Evolutionary conservation across 2,797 vertebrate species (phyloP).

Genomic region (Pterois miles): DNA sequence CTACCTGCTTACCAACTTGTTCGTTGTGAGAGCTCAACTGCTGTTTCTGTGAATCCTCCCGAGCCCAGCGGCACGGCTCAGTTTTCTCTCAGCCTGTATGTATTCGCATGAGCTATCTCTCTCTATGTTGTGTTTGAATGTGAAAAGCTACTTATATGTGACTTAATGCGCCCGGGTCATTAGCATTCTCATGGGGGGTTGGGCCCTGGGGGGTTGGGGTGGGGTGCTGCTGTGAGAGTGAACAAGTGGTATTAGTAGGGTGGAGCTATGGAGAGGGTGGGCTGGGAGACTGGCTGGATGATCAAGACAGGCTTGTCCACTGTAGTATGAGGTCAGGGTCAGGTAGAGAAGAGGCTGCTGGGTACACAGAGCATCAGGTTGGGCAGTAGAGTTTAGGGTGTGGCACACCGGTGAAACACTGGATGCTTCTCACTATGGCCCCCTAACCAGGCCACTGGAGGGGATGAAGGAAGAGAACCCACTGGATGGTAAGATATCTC

Average conservation of each 20-base stretch:
- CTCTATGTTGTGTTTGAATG: slow-evolving; percentile 78
- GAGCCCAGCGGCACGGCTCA: neutral
- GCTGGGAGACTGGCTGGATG: slow-evolving; percentile 8
- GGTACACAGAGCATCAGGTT: neutral
- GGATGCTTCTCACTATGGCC: slow-evolving; percentile 63
- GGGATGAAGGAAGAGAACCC: slow-evolving; percentile 81
- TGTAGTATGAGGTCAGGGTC: slow-evolving; percentile 19
- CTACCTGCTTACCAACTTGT: neutral
- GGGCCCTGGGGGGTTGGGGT: slow-evolving; percentile 17
- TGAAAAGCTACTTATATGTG: slow-evolving; percentile 84
- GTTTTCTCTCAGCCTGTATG: slow-evolving; percentile 18
- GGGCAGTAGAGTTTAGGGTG: slow-evolving; percentile 17
- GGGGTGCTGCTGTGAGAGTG: slow-evolving; percentile 42
- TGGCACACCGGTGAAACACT: slow-evolving; percentile 36
- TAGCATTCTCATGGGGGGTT: slow-evolving; percentile 78
- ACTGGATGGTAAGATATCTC: slow-evolving; percentile 77
- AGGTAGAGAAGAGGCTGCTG: slow-evolving; percentile 15
- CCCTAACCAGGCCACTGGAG: slow-evolving; percentile 66
- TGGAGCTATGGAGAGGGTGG: slow-evolving; percentile 58
- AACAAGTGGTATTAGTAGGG: slow-evolving; percentile 58
- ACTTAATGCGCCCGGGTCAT: slow-evolving; percentile 71
- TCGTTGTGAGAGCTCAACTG: neutral
- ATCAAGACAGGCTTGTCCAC: slow-evolving; percentile 36
- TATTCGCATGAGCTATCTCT: slow-evolving; percentile 14
- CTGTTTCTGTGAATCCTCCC: neutral